A percentile compares a stretch with the other conserved stretches of the same genome.
phyloP scores from a whole-genome alignment of 1,140 invertebrate genomes.

The Magallana ariakensis region DNA sequence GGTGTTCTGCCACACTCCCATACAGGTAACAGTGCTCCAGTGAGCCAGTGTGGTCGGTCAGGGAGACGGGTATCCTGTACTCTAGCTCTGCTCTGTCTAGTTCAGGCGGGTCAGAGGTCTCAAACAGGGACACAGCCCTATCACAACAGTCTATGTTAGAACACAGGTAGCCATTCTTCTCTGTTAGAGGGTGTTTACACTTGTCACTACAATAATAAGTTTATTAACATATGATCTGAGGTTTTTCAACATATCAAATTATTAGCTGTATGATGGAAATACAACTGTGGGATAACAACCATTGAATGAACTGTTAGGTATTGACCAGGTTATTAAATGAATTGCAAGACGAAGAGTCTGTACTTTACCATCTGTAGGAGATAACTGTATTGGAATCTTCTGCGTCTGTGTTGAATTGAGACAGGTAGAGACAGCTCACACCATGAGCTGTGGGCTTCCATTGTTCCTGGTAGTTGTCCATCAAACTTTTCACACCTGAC shows the following conservation, averaged over 20 bases:
- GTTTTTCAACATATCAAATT: too few species aligned
- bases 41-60: conserved; percentile 71
- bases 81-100: conserved; percentile 52
- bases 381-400: conserved; percentile 55
- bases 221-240: background rate
- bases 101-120: conserved; percentile 40
- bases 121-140: conserved; percentile 53
- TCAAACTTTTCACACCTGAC: conserved; percentile 58
- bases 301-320: too few species aligned
- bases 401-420: conserved; percentile 67
- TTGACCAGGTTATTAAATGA: too few species aligned
- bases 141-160: conserved; percentile 64
- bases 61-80: conserved; percentile 61
- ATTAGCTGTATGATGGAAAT: too few species aligned
- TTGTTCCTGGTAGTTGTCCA: conserved; percentile 24
- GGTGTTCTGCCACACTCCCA: conserved; percentile 53
- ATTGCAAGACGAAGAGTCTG: too few species aligned
- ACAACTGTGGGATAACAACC: too few species aligned
- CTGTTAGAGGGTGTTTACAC: conserved; percentile 61
- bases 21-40: conserved; percentile 61
- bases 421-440: conserved; percentile 60
- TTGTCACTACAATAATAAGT: conserved; percentile 59
- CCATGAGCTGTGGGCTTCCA: conserved; percentile 59
- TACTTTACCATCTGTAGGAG: conserved; percentile 56
- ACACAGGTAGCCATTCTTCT: conserved; percentile 61